Base-by-base conservation (phyloP, 2,888 invertebrate genomes). In the Beris chalybata region DNA sequence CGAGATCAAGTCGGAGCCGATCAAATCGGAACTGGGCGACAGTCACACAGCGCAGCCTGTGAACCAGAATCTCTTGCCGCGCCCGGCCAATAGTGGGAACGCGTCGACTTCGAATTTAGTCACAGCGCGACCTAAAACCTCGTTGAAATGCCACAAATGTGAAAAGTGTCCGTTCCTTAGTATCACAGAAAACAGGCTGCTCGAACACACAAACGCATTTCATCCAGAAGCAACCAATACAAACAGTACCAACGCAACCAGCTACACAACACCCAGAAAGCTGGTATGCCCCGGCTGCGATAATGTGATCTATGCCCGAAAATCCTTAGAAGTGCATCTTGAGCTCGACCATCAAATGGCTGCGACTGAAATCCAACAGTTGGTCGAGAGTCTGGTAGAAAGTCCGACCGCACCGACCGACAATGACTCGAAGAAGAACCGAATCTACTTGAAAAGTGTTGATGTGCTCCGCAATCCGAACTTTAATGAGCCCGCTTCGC, bases 341-440 rank as follows among this genome's bases (percentile, higher is more conserved):
- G 82, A 86, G 30, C 85, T 86, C 73, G 89, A 90, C 75, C 90
- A 90, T 75, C 85, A 86, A 76, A 87, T 90, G 82, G 83, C 82
- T 44, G 82, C 83, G 65, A 83, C 83, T 71, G 88, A 89, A 74
- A 79, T 87, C 2, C 83, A 83, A 70, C 83, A 83, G 76, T 83
- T 88, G 77, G n/a, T 56, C 50, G 52, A 31, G 3, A 9, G 43
- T 31, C 9, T 11, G 9, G 12, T 4, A 13, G 55, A 12, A 38
- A 22, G 30, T 32, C n/a, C 47, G 31, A 58, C 0, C 6, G 15
- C 31, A 22, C 48, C n/a, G 59, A 56, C 29, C 43, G 67, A 0
- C 70, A 70, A n/a, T 13, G 45, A 31, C 11, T 71, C 72, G 31
- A 71, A 74, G 22, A 76, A 76, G 64, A 78, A 75, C 65, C 73